A percentile compares a stretch with the other conserved stretches of the same genome.
These are phyloP conservation scores for Triplophysa yarkandensis DNA, from an alignment of 2,797 vertebrate species.

Conservation along the genomic window DNA sequence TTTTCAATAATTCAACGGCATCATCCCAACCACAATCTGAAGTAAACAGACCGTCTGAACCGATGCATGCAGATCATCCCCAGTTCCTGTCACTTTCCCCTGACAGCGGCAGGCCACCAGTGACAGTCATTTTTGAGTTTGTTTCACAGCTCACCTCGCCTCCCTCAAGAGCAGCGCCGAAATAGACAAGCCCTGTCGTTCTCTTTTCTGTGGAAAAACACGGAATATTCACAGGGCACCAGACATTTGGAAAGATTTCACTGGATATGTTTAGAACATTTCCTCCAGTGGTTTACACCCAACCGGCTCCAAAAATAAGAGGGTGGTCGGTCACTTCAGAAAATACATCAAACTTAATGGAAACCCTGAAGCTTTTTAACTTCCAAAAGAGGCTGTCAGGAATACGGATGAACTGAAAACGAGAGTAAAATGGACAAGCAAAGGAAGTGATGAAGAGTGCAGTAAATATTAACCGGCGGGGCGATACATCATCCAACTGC, in stretches of 20 bases:
- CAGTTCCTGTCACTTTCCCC: slow-evolving; percentile 5
- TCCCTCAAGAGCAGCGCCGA: slow-evolving; percentile 20
- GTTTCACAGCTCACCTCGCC: slow-evolving; percentile 24
- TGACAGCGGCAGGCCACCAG: not conserved
- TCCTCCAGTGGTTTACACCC: not conserved
- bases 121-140: slow-evolving; percentile 21
- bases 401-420: slow-evolving; percentile 31
- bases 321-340: slow-evolving; percentile 21
- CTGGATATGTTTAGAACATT: slow-evolving; percentile 21
- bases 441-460: not conserved
- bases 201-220: slow-evolving; percentile 7
- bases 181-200: slow-evolving; percentile 27
- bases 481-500: slow-evolving; percentile 17
- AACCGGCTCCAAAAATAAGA: not conserved
- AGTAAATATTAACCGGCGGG: not conserved
- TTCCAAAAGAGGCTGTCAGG: slow-evolving; percentile 20
- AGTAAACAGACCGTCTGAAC: not conserved
- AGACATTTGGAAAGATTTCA: slow-evolving; percentile 50
- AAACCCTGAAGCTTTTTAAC: slow-evolving; percentile 20
- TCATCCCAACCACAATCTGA: not conserved
- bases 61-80: not conserved
- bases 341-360: slow-evolving; percentile 27
- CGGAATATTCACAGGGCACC: slow-evolving; percentile 8
- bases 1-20: not conserved
- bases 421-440: not conserved